Percentiles rank a stretch among this genome's conserved stretches.
Conservation (phyloP, 2,797 vertebrate species). For the Sciaenops ocellatus region DNA sequence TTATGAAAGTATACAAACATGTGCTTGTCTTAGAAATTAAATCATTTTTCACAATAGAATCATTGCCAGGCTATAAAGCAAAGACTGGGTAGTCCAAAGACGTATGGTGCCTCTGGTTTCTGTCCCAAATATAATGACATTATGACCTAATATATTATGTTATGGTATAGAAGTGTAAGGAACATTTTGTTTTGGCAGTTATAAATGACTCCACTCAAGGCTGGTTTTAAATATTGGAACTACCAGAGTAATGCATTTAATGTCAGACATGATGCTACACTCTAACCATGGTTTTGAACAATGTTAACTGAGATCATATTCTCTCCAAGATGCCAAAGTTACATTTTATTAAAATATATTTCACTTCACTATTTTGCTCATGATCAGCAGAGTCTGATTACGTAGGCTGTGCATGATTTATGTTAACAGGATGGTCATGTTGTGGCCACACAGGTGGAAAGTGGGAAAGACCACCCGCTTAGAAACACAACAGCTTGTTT, state of each 20-base stretch:
- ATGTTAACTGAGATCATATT: slow-evolving; percentile 15
- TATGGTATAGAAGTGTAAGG: slow-evolving; percentile 21
- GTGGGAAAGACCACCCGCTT: slow-evolving; percentile 36
- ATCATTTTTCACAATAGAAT: not conserved
- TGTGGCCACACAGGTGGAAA: slow-evolving; percentile 14
- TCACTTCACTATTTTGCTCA: not conserved
- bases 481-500: slow-evolving; percentile 43
- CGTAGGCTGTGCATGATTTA: slow-evolving; percentile 28
- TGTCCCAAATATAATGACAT: slow-evolving; percentile 31
- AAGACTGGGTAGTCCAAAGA: not conserved
- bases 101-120: not conserved
- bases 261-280: slow-evolving; percentile 12
- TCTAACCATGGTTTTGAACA: slow-evolving; percentile 11
- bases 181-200: slow-evolving; percentile 49
- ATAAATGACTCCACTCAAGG: slow-evolving; percentile 23
- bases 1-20: not conserved
- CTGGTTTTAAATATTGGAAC: slow-evolving; percentile 45
- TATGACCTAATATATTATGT: slow-evolving; percentile 22
- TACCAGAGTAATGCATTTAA: slow-evolving; percentile 2
- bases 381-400: slow-evolving; percentile 6
- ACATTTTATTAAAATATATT: slow-evolving; percentile 40
- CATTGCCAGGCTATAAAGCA: not conserved
- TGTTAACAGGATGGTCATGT: slow-evolving; percentile 9
- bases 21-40: not conserved
- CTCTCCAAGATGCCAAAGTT: slow-evolving; percentile 20